Percentiles rank a stretch among this genome's conserved stretches.
phyloP scores from a whole-genome alignment of 2,888 invertebrate species.

The Halocaridina rubra region DNA sequence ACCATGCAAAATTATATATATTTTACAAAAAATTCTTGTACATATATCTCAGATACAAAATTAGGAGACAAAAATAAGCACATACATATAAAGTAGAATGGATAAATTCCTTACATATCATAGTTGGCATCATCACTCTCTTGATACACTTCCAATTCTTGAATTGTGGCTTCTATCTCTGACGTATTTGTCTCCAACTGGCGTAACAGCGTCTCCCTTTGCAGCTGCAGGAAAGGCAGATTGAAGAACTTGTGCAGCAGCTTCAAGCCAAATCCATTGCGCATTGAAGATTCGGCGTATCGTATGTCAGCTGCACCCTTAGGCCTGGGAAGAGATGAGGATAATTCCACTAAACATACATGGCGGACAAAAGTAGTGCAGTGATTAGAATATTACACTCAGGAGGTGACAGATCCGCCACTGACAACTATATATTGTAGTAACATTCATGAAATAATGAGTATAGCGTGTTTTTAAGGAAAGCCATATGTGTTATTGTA shows the following conservation, averaged over 20 bases:
- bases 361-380: no score
- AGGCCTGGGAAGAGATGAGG: conserved; percentile 33
- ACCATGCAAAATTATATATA: no score
- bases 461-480: no score
- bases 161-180: conserved; percentile 79
- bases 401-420: no score
- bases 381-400: no score
- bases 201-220: conserved; percentile 83
- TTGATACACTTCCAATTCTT: conserved; percentile 62
- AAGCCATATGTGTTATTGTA: no score
- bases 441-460: no score
- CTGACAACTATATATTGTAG: no score
- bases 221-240: conserved; percentile 90
- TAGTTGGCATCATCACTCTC: conserved; percentile 64
- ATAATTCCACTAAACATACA: no score
- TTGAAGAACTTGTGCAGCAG: conserved; percentile 94
- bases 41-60: no score
- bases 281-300: conserved; percentile 93
- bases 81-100: neutral
- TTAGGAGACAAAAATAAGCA: no score
- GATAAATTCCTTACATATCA: conserved; percentile 51
- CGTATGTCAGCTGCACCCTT: conserved; percentile 75
- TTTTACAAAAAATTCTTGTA: no score
- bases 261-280: conserved; percentile 93
- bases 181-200: conserved; percentile 87